Conservation (phyloP, 2,113 vertebrate genomes). For the Rhineura floridana region DNA sequence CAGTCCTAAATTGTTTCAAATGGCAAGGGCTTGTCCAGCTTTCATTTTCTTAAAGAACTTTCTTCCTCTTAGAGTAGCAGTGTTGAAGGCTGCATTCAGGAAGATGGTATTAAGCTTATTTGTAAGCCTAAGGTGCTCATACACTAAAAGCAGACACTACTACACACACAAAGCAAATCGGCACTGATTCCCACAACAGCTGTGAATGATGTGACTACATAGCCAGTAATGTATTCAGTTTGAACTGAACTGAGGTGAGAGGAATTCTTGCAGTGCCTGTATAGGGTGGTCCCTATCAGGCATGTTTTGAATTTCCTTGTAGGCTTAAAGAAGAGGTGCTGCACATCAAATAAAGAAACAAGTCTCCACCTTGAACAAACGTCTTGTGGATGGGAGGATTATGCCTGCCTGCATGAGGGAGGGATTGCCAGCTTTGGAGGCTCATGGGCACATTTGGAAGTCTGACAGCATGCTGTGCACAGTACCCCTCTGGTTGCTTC, state of each 20-base stretch:
- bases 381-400: not conserved
- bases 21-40: conserved; percentile 13
- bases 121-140: not conserved
- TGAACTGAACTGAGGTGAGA: not conserved
- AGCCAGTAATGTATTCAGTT: not conserved
- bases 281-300: not conserved
- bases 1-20: conserved; percentile 27
- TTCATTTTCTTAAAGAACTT: conserved; percentile 30
- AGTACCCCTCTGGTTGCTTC: no score
- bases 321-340: not conserved
- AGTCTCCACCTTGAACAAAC: not conserved
- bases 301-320: not conserved
- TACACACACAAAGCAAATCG: not conserved
- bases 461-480: no score
- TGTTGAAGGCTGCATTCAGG: conserved; percentile 29
- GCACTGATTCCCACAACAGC: not conserved
- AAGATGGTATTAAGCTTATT: conserved; percentile 21
- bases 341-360: not conserved
- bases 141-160: not conserved
- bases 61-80: conserved; percentile 35
- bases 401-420: no score
- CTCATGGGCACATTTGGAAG: no score
- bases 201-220: not conserved
- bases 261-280: not conserved
- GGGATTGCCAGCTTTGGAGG: no score